Evolutionary conservation across 2,888 invertebrate genomes (phyloP), one percentile per base, ranked within the genome.

Genomic region (Coenonympha arcania): DNA sequence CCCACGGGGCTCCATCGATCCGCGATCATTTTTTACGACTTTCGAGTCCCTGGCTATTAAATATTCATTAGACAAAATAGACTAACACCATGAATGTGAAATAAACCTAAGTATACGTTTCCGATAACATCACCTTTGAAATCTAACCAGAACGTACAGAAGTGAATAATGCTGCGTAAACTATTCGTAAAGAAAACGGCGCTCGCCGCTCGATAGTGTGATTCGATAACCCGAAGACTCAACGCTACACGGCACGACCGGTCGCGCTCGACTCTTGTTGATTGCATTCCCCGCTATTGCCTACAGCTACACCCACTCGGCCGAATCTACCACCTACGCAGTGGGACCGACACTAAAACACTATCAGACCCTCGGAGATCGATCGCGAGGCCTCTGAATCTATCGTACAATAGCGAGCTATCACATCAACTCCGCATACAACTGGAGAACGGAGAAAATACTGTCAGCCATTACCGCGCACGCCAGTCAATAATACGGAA

Each of bases 401-500:
- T 37, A 26, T 15, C 15, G 24, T 44, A 48, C 19, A 48, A 26
- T 52, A 46, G 41, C 39, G 13, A 43, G 43, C 42, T 30, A 37
- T 66, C 26, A 41, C 24, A 33, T 18, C 40, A 62, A 58, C 63
- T 64, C 66, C 65, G 68, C 64, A 64, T 68, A 59, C 13, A 11
- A 62, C 64, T 61, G 67, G 69, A 74, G 63, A 67, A 66, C 63
- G 61, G 64, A 61, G 63, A 77, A 78, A 68, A 67, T 67, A 79
- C 78, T 78, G 85, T 85, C 85, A 82, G 85, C 85, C 85, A 85
- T 85, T 85, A 81, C 71, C 78, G 81, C 85, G 83, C 85, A 84
- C 80, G 77, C 81, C 64, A 85, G 79, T 85, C 84, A 79, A 81
- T 83, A 82, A 76, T 41, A 80, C 76, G 80, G 84, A 79, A 82